Evolutionary conservation across 2,113 vertebrate genomes (phyloP), one percentile per base, ranked within the genome.

Genomic region (Callipepla californica): DNA sequence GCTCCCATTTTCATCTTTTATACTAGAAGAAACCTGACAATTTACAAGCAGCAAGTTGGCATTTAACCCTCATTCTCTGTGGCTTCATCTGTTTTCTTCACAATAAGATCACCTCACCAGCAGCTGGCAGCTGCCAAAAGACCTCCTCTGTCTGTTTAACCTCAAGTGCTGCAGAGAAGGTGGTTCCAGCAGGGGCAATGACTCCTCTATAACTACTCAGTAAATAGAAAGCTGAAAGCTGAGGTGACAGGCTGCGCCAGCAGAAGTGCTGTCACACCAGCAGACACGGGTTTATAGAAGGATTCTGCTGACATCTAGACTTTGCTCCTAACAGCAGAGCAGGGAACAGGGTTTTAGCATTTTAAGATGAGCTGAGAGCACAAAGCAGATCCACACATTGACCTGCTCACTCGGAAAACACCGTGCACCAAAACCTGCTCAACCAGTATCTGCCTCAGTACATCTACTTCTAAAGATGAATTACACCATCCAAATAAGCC

Each of bases 281-380:
- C 74, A 76, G 40, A 38, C 11, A 3, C 0, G 28, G 58, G 15
- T 2, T 20, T 65, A 53, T 1, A 7, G 30, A 69, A 7, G 3
- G 13, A 26, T 83, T 90, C 86, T 86, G 68, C 36, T 69, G 47
- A 92, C 23, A 80, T 26, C n/a, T 14, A 61, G 44, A 79, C 8
- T 32, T 63, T 68, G 62, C 5, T 44, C 16, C 18, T 32, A 28
- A 25, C 2, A 40, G 47, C 57, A 79, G 7, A 68, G 45, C 18
- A 67, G 42, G 25, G 32, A 48, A 42, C 1, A 9, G 17, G 12
- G 18, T 53, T 23, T 23, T 13, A 25, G 65, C 25, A 65, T 14
- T 77, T 34, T 28, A 8, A 57, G 90, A 50, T 1, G 2, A 86
- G 34, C 22, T 15, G 55, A 22, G 38, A 58, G 9, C 13, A n/a